Conservation (phyloP, 92 coral and sea anemone species). For the Galaxea fascicularis region DNA sequence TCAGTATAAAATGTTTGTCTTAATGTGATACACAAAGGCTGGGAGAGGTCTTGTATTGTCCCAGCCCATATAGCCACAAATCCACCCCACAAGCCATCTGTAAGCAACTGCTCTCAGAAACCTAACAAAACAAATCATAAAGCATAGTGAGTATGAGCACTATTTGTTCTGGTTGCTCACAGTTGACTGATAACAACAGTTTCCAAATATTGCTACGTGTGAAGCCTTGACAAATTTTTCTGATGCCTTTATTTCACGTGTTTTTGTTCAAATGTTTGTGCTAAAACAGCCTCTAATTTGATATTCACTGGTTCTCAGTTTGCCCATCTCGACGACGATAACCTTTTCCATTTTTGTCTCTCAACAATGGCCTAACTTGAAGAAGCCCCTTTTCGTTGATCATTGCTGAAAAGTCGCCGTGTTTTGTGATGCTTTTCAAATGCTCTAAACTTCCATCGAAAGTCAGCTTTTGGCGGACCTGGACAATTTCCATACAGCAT, state of each 20-base stretch:
- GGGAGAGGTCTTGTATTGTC: conserved; percentile 54
- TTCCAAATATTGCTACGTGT: not conserved
- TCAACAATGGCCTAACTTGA: conserved; percentile 49
- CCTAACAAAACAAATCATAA: conserved; percentile 1
- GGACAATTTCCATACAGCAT: conserved; percentile 48
- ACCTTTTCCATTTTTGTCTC: conserved; percentile 32
- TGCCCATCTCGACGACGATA: conserved; percentile 55
- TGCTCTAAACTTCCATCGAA: conserved; percentile 58
- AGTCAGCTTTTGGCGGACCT: conserved; percentile 22
- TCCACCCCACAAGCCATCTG: conserved; percentile 41
- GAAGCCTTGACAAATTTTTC: conserved; percentile 2
- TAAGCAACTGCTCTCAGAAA: conserved; percentile 41
- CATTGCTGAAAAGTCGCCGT: conserved; percentile 54
- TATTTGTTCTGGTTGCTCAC: not conserved
- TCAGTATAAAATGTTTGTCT: not conserved
- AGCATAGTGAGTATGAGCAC: conserved; percentile 1
- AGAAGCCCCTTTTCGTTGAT: conserved; percentile 36
- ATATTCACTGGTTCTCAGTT: conserved; percentile 57
- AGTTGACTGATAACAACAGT: not conserved
- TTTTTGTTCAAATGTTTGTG: not conserved
- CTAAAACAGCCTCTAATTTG: not conserved
- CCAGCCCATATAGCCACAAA: conserved; percentile 42
- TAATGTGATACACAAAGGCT: conserved; percentile 42
- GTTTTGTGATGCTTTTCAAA: conserved; percentile 47
- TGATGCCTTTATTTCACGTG: not conserved